Evolutionary conservation across 2,888 invertebrate species (phyloP).

Genomic region (Balanococcus diminutus): DNA sequence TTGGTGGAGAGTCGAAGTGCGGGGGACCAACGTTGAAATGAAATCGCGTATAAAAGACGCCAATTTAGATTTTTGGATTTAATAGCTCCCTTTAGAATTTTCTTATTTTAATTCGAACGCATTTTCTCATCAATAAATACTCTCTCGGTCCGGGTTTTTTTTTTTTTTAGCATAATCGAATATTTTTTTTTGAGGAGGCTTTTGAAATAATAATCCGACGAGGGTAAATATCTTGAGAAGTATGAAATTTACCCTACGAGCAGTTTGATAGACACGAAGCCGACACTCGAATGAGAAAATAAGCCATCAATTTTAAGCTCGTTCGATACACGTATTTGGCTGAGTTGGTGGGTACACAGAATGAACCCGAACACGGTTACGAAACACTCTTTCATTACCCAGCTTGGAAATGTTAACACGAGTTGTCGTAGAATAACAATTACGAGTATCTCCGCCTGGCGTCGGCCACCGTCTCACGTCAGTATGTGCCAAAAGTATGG

Average conservation of each 20-base stretch:
- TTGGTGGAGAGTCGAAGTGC: not conserved
- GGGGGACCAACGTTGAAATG: not conserved
- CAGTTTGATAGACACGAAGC: not conserved
- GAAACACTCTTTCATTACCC: not conserved
- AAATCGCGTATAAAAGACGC: conserved; percentile 1
- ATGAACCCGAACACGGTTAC: not conserved
- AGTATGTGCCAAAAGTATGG: not conserved
- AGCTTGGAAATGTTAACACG: not conserved
- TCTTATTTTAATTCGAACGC: not conserved
- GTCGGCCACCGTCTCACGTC: no score
- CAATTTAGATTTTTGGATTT: conserved; percentile 1
- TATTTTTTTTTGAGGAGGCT: not conserved
- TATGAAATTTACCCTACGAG: not conserved
- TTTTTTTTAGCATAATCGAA: not conserved
- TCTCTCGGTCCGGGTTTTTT: not conserved
- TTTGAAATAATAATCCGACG: conserved; percentile 19
- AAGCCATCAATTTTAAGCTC: not conserved
- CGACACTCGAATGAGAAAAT: not conserved
- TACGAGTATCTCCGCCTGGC: no score
- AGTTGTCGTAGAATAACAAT: conserved; percentile 13
- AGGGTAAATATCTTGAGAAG: not conserved
- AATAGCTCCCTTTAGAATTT: not conserved
- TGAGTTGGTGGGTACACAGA: not conserved
- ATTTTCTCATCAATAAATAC: not conserved
- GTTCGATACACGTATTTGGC: not conserved